These are phyloP conservation scores for Brachionus rotundiformis DNA, from an alignment of 1,140 invertebrate species.

Conservation along the genomic window DNA sequence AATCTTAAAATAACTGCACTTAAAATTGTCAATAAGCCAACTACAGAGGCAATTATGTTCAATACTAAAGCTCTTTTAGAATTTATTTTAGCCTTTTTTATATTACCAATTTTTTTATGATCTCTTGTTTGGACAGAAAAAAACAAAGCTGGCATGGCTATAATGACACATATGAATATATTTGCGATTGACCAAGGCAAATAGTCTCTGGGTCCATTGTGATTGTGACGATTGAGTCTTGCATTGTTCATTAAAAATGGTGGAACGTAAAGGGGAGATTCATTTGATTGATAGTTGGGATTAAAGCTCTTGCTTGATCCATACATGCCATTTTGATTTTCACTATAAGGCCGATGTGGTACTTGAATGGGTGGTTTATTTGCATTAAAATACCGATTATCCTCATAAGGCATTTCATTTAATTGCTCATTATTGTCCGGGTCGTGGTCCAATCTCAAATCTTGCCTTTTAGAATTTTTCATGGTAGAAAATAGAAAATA, in stretches of 20 bases:
- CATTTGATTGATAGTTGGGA: constrained; percentile 21
- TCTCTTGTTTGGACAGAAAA: constrained; percentile 51
- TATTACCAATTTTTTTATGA: constrained; percentile 31
- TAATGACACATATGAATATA: constrained; percentile 48
- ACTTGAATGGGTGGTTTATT: constrained; percentile 7
- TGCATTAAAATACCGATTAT: constrained; percentile 13
- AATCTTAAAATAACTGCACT: constrained; percentile 40
- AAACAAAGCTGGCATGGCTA: constrained; percentile 47
- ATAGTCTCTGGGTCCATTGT: constrained; percentile 37
- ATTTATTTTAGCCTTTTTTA: constrained; percentile 41
- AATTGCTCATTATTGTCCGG: constrained; percentile 13
- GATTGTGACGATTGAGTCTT: constrained; percentile 10
- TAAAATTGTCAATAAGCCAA: constrained; percentile 39
- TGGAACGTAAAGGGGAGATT: constrained; percentile 44
- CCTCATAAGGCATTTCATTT: constrained; percentile 31
- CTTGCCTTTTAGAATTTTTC: constrained; percentile 22
- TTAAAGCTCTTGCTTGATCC: constrained; percentile 29
- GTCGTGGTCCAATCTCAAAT: constrained; percentile 23
- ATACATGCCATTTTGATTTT: constrained; percentile 22
- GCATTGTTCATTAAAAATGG: constrained; percentile 44
- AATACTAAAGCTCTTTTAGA: constrained; percentile 31
- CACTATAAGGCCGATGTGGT: background rate
- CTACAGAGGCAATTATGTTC: constrained; percentile 40
- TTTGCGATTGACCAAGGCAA: constrained; percentile 50
- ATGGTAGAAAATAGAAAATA: background rate